Evolutionary conservation across 2,113 vertebrate genomes (phyloP), one percentile per base, ranked within the genome.

Genomic region (Tetrao urogallus): DNA sequence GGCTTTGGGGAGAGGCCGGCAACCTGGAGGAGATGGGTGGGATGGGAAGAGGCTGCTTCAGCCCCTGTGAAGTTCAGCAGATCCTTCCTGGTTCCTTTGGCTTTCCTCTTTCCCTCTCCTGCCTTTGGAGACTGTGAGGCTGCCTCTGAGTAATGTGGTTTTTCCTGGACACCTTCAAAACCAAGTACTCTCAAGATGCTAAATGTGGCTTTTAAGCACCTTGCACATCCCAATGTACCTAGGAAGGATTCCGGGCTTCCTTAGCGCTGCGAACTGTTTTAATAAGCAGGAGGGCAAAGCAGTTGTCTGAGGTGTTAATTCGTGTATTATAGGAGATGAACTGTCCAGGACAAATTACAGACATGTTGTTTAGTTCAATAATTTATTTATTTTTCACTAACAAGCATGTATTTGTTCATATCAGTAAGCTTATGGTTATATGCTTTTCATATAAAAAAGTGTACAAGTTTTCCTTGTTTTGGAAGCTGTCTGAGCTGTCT

Each of bases 401-500:
- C 36, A 17, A 93, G 22, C 16, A 9, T 11, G 5, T 78, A 11
- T 58, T 71, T 2, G 1, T 81, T 93, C 25, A 16, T 48, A 58
- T 50, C 52, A 80, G n/a, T 71, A 72, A 65, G 11, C 52, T 80
- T 88, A 56, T 70, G 27, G 45, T 67, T 89, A 24, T 17, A 43
- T 58, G 7, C 52, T 86, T 63, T 61, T 21, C 13, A 27, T 38
- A 38, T 38, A 38, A 38, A 38, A 38, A 38, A 38, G 38, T 71
- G 24, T 67, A 56, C 0, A 0, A 38, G 24, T 67, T 86, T 83
- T 91, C 34, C 24, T 79, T 43, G 19, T 82, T 83, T 28, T 71
- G 61, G 66, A 82, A 86, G 38, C 40, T 85, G 28, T 92, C 84
- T 94, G 77, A 92, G 83, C 80, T 80, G 45, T 84, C 11, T 88